Base-by-base conservation (phyloP, 2,888 invertebrate genomes). In the Eumacrocentrus americanus region DNA sequence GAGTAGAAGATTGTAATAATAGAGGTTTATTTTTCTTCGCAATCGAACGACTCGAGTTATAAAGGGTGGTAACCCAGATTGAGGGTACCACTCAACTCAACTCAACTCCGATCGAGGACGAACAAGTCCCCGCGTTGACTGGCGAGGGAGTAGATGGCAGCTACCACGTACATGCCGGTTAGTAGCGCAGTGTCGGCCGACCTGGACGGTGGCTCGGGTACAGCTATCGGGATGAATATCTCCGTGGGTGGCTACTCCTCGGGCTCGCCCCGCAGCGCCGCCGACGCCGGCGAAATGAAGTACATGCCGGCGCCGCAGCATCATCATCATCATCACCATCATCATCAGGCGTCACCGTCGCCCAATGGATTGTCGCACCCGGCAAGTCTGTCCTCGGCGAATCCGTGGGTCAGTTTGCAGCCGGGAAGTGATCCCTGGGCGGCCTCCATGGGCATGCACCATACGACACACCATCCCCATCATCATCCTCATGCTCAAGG, bases 251-350 rank as follows among this genome's bases (percentile, higher is more conserved):
- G 91, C 81, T 92, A 92, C 81, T 84, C 85, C 61, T 89, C 89
- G 81, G 90, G 89, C 82, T 92, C 92, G 84, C 93, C 93, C 80
- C 88, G 92, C 78, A 91, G 90, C 74, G 92, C 91, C 76, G 87
- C 88, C 70, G 92, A 92, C 84, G 91, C 91, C 76, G 91, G 91
- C 76, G 96, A 96, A 83, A 94, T 96, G 94, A 96, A 96, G 84
- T 96, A 96, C 83, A 88, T 92, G 87, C 84, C 86, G 64, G 89
- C 90, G 71, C 89, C 89, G 69, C 91, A 91, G 81, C 94, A 94
- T 82, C 92, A 91, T 83, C 88, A 92, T 82, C 91, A 91, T 80
- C 89, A 92, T 78, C 90, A 89, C 72, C 87, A 87, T 74, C 86
- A 87, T 67, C 88, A 88, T 72, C 87, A 87, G 78, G 84, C 87